phyloP scores from a whole-genome alignment of 2,113 vertebrate species.

The Datnioides undecimradiatus region DNA sequence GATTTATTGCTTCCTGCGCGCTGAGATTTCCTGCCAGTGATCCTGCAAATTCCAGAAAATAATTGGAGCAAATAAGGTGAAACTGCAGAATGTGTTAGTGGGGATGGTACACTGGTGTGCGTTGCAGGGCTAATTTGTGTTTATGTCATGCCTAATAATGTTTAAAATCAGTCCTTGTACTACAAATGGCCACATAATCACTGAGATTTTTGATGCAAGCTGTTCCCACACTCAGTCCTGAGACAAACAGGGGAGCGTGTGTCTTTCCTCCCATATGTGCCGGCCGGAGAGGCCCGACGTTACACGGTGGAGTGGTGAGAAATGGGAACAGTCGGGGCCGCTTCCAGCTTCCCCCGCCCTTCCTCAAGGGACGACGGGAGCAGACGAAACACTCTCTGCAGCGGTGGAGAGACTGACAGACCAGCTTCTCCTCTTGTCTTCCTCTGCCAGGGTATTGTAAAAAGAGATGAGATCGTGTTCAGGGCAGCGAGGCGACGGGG shows the following conservation, averaged over 20 bases:
- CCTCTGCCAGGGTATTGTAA: slow-evolving; percentile 89
- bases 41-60: slow-evolving; percentile 31
- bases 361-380: slow-evolving; percentile 5
- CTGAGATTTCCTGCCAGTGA: slow-evolving; percentile 15
- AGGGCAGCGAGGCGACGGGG: slow-evolving; percentile 82
- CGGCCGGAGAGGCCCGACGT: not conserved
- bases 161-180: slow-evolving; percentile 2
- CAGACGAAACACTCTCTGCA: slow-evolving; percentile 5
- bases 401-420: not conserved
- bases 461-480: slow-evolving; percentile 93
- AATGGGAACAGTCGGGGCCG: slow-evolving; percentile 3
- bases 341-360: slow-evolving; percentile 6
- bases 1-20: slow-evolving; percentile 33
- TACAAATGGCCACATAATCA: slow-evolving; percentile 6
- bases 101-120: not conserved
- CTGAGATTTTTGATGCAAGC: slow-evolving; percentile 28
- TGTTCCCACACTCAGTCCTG: slow-evolving; percentile 9
- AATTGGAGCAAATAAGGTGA: slow-evolving; percentile 25
- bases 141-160: slow-evolving; percentile 5
- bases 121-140: slow-evolving; percentile 15
- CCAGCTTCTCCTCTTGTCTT: not conserved
- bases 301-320: slow-evolving; percentile 2
- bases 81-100: not conserved
- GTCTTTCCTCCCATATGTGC: slow-evolving; percentile 18
- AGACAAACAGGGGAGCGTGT: not conserved